phyloP scores from a whole-genome alignment of 1,140 invertebrate genomes.

The Archegozetes longisetosus region DNA sequence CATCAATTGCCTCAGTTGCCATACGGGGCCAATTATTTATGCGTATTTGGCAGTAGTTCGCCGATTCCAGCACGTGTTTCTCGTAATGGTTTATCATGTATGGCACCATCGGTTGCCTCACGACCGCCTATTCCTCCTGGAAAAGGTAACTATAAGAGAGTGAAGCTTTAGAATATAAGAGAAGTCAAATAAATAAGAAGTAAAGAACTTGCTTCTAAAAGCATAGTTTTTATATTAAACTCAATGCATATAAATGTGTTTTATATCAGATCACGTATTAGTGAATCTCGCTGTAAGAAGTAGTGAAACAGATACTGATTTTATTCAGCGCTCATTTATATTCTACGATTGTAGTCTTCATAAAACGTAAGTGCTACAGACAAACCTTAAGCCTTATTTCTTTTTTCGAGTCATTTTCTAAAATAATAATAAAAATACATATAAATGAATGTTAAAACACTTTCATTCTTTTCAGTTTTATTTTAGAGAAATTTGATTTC shows the following conservation, averaged over 20 bases:
- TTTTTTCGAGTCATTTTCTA: constrained; percentile 6
- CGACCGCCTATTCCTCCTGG: constrained; percentile 60
- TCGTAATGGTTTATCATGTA: constrained; percentile 57
- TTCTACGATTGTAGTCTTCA: constrained; percentile 86
- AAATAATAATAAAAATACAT: not conserved
- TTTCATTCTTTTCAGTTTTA: constrained; percentile 1
- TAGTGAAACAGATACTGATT: constrained; percentile 84
- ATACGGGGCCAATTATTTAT: constrained; percentile 75
- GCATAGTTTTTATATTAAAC: not conserved
- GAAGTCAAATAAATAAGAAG: too few species aligned
- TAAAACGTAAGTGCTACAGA: constrained; percentile 38
- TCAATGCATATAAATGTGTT: not conserved
- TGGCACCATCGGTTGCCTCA: constrained; percentile 55
- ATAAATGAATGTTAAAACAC: not conserved
- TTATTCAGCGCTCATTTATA: constrained; percentile 70
- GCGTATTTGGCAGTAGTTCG: constrained; percentile 63
- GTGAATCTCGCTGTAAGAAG: constrained; percentile 83
- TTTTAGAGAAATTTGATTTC: not conserved
- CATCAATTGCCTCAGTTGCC: constrained; percentile 73
- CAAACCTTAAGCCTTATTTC: not conserved
- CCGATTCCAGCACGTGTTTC: constrained; percentile 71
- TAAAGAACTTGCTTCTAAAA: too few species aligned
- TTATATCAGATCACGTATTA: constrained; percentile 58
- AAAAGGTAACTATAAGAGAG: constrained; percentile 35
- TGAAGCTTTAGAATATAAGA: too few species aligned